phyloP scores from a whole-genome alignment of 2,797 vertebrate genomes.

The Menidia menidia region DNA sequence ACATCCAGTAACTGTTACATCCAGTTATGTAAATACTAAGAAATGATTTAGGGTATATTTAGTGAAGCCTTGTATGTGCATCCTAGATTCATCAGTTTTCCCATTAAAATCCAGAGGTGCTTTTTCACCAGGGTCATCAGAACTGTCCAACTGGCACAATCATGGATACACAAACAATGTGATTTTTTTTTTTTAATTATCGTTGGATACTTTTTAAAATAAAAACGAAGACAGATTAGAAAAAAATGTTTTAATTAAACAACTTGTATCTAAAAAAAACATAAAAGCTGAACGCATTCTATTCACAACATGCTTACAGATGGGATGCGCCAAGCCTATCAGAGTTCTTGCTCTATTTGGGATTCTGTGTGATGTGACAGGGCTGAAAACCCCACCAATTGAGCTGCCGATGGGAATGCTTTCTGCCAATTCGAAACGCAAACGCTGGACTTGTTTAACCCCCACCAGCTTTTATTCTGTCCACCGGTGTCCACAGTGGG shows the following conservation, averaged over 20 bases:
- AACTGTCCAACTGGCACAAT: no score
- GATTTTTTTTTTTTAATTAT: no score
- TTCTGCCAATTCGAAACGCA: slow-evolving; percentile 14
- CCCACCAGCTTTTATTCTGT: slow-evolving; percentile 83
- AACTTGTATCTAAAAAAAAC: slow-evolving; percentile 25
- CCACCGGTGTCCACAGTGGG: slow-evolving; percentile 95
- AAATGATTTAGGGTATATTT: no score
- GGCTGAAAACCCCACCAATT: no score
- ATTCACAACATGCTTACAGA: slow-evolving; percentile 43
- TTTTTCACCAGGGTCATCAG: no score
- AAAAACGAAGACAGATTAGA: slow-evolving; percentile 16
- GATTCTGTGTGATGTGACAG: background rate
- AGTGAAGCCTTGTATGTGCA: no score
- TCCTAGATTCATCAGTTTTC: no score
- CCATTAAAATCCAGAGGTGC: background rate
- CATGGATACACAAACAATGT: no score
- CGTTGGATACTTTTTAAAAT: background rate
- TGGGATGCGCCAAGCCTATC: slow-evolving; percentile 10
- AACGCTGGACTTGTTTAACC: slow-evolving; percentile 5
- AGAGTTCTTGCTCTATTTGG: background rate
- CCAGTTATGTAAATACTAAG: no score
- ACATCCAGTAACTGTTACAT: no score
- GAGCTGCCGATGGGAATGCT: background rate
- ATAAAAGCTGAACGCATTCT: slow-evolving; percentile 38
- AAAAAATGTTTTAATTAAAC: slow-evolving; percentile 10